These are phyloP conservation scores for Gymnocypris eckloni DNA, from an alignment of 2,797 vertebrate species.

Conservation along the genomic window DNA sequence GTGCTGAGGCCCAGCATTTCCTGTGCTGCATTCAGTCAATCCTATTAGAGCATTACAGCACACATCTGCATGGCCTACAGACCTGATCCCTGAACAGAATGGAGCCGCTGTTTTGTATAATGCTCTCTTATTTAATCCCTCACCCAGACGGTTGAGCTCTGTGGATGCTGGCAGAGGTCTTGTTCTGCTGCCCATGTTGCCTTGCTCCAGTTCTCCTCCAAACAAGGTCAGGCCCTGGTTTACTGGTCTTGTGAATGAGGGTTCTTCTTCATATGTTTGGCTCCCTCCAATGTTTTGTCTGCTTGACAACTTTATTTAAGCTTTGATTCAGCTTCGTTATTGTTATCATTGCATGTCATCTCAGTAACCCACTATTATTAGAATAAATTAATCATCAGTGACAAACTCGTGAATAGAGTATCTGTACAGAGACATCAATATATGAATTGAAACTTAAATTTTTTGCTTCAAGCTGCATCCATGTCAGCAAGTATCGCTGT, in stretches of 20 bases:
- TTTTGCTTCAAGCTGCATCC: background rate
- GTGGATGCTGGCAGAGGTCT: slow-evolving; percentile 40
- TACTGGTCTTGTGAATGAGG: background rate
- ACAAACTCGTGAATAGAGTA: background rate
- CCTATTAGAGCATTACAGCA: slow-evolving; percentile 50
- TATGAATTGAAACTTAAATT: background rate
- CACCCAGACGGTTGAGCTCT: slow-evolving; percentile 48
- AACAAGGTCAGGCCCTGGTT: slow-evolving; percentile 16
- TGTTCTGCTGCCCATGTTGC: slow-evolving; percentile 46
- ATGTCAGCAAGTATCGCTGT: background rate
- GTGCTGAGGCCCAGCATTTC: slow-evolving; percentile 41
- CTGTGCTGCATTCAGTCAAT: slow-evolving; percentile 42
- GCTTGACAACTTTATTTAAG: background rate
- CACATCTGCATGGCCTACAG: slow-evolving; percentile 51
- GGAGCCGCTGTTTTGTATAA: slow-evolving; percentile 54
- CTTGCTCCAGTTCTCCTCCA: slow-evolving; percentile 37
- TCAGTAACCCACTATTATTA: background rate
- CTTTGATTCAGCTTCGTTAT: background rate
- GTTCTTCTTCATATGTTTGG: slow-evolving; percentile 6
- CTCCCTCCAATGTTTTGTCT: background rate
- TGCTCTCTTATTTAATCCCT: slow-evolving; percentile 56
- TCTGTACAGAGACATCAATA: background rate
- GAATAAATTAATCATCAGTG: slow-evolving; percentile 7
- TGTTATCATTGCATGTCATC: background rate
- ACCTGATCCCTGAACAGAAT: slow-evolving; percentile 53